Base-by-base conservation (phyloP, 2,797 vertebrate species). In the Alcedo quadribrachys region DNA sequence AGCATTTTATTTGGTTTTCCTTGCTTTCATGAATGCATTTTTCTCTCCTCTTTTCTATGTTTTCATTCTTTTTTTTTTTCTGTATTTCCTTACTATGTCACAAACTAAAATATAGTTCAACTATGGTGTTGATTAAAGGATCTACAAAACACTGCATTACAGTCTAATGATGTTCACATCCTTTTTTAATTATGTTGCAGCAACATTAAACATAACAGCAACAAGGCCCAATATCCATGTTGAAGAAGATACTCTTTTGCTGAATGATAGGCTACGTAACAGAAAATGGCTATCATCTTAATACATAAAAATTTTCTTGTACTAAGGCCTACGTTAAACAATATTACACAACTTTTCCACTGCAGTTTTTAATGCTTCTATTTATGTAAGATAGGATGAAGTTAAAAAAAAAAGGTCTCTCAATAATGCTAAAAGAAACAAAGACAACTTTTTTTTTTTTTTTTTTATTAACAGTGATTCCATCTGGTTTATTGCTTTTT, bases 391-490 rank as follows among this genome's bases (percentile, higher is more conserved):
- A 67, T 19, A 63, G 9, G 79, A 78, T 24, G 4, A 73, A 89
- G 30, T 54, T 3, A 87, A 81, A 58, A 65, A 68, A 51, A 48
- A 78, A 68, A 82, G 2, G 6, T 8, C 65, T 75, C 54, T 48
- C 46, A 74, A 27, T 89, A 75, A 66, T 1, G 2, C 28, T 90
- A 69, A 77, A 5, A 74, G 60, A 82, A 95, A 17, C 3, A 74
- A 75, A 82, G 40, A n/a, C 11, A 65, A 57, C 15, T 79, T 76
- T 78, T 24, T 80, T 95, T 85, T 86, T 82, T 93, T 13, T 79
- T 76, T 75, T 24, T 80, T 95, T 85, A 87, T 82, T 93, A 94
- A 88, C 28, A 30, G 43, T 16, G 58, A 92, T 81, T 74, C 76
- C 33, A 84, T 87, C 80, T 95, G 73, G 24, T 57, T 11, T 90